phyloP scores from a whole-genome alignment of 2,113 vertebrate species.

The Neofelis nebulosa region DNA sequence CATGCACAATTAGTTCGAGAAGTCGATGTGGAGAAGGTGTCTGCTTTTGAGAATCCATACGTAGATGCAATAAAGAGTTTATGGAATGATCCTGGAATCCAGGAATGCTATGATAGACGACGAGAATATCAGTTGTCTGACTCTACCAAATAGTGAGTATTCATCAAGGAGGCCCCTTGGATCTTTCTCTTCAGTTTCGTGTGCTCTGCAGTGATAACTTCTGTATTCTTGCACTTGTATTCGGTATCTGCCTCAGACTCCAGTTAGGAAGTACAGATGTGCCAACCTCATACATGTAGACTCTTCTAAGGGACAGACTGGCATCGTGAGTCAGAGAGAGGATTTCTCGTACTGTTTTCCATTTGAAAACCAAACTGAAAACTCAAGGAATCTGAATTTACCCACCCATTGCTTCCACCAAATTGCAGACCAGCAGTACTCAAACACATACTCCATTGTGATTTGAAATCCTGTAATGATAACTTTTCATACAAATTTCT shows the following conservation, averaged over 20 bases:
- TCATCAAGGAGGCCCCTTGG: not conserved
- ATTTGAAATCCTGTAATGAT: slow-evolving; percentile 51
- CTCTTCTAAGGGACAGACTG: not conserved
- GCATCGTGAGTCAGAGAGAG: not conserved
- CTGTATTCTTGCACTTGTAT: not conserved
- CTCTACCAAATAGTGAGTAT: slow-evolving; percentile 97
- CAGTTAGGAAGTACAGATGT: not conserved
- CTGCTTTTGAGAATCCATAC: slow-evolving; percentile 87
- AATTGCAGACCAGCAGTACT: not conserved
- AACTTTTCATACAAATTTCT: not conserved
- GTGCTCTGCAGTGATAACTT: not conserved
- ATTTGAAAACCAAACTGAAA: slow-evolving; percentile 25
- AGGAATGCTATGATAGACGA: slow-evolving; percentile 94
- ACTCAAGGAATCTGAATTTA: slow-evolving; percentile 7
- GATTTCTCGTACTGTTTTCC: slow-evolving; percentile 28
- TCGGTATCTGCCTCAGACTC: not conserved
- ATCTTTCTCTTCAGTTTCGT: not conserved
- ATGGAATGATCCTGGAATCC: slow-evolving; percentile 96
- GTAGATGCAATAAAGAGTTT: slow-evolving; percentile 95
- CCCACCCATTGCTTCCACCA: not conserved
- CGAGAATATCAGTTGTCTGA: slow-evolving; percentile 97
- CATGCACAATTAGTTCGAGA: slow-evolving; percentile 91
- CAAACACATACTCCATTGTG: not conserved
- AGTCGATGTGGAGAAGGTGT: slow-evolving; percentile 91
- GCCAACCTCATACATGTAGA: not conserved